Base-by-base conservation (phyloP, 2,888 invertebrate genomes). In the Rapana venosa region DNA sequence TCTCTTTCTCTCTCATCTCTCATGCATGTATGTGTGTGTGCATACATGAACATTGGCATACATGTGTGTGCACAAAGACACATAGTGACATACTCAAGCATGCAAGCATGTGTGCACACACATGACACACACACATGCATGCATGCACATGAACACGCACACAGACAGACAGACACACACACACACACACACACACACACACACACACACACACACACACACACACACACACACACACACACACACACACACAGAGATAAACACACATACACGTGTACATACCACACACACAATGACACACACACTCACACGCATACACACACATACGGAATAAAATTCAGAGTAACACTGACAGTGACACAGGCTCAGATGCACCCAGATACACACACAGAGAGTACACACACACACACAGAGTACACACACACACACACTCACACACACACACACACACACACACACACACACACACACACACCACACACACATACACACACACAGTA, bases 141-240 rank as follows among this genome's bases (percentile, higher is more conserved):
- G 32, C 61, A 66, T 30, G n/a, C 66, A 66, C 66, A 35, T 26
- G 6, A 5, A 47, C 84, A 84, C 84, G 22, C 84, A 47, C 84
- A 84, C 84, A 47, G 26, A 84, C 84, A 84, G 26, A 47, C 84
- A 84, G 0, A n/a, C 47, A 84, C 84, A 84, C 56, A 84, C 47
- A 84, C 84, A 47, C 5, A 84, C 47, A 47, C 47, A 84, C 56
- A 22, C 47, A 84, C 81, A 81, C 26, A 81, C 81, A 81, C 81
- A 81, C 81, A 81, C 81, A 26, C 81, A 81, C 81, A 26, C 81
- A 81, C 81, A 26, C 35, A 81, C 35, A n/a, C 83, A 84, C 15
- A 77, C 47, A 47, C 47, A 47, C 47, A 47, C 47, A 47, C 47
- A 47, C 47, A 47, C 47, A 47, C 47, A 47, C 47, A 47, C 47